Percentiles rank a stretch among this genome's conserved stretches.
phyloP scores from a whole-genome alignment of 2,888 invertebrate genomes.

The Frankliniella fusca region DNA sequence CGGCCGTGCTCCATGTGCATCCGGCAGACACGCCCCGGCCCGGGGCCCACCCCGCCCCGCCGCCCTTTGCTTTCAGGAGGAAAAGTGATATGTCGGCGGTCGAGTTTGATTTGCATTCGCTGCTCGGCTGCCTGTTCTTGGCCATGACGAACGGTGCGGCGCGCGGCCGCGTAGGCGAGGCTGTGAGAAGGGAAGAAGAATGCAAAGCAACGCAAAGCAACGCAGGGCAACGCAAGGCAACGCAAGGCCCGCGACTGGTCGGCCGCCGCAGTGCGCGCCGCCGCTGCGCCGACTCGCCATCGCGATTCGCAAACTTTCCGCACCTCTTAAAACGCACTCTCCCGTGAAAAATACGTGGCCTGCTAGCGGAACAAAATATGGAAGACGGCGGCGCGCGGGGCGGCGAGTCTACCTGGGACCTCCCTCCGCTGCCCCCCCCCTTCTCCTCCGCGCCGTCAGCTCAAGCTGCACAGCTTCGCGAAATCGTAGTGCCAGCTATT shows the following conservation, averaged over 20 bases:
- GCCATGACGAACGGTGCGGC: background rate
- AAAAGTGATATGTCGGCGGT: background rate
- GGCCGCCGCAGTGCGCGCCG: background rate
- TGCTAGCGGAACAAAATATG: slow-evolving; percentile 13
- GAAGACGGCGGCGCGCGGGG: background rate
- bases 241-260: background rate
- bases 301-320: slow-evolving; percentile 20
- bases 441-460: background rate
- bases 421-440: background rate
- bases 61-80: background rate
- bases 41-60: too few species aligned
- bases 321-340: slow-evolving; percentile 22
- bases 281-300: background rate
- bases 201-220: too few species aligned
- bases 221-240: too few species aligned
- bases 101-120: background rate
- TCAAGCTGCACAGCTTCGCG: too few species aligned
- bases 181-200: background rate
- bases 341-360: slow-evolving; percentile 18
- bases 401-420: background rate
- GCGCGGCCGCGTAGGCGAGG: slow-evolving; percentile 3
- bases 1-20: too few species aligned
- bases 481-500: too few species aligned
- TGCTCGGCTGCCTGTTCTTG: background rate
- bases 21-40: too few species aligned